Percentiles rank a stretch among this genome's conserved stretches.
phyloP scores from a whole-genome alignment of 2,113 vertebrate genomes.

The cattle (Bos taurus) region DNA sequence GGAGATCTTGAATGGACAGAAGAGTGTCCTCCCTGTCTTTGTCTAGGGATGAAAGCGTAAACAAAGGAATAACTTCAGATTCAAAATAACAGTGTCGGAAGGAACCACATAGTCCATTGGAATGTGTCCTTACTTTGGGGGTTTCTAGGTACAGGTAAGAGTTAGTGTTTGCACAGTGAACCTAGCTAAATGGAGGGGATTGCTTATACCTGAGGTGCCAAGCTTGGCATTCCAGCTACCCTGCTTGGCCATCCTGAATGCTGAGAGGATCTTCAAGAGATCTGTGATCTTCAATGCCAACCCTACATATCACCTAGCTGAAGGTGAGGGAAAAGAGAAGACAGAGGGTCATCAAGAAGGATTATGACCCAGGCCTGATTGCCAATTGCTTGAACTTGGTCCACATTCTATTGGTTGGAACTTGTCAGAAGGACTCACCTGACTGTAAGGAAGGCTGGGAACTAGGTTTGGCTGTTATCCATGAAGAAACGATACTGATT shows the following conservation, averaged over 20 bases:
- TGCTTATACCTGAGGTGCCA: not conserved
- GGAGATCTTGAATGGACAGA: not conserved
- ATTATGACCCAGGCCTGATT: not conserved
- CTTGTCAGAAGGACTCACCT: not conserved
- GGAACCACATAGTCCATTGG: not conserved
- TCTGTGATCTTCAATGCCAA: not conserved
- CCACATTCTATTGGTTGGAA: not conserved
- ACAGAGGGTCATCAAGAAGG: not conserved
- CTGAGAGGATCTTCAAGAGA: not conserved
- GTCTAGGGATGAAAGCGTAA: not conserved
- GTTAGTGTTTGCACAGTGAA: not conserved
- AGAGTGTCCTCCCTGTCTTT: not conserved
- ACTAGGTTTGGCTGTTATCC: not conserved
- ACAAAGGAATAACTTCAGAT: not conserved
- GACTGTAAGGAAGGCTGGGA: not conserved
- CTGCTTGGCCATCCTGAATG: not conserved
- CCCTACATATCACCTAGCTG: not conserved
- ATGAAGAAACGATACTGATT: not conserved
- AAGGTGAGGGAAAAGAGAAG: not conserved
- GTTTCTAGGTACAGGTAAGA: not conserved
- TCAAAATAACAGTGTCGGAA: not conserved
- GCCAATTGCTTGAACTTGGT: not conserved
- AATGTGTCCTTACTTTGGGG: not conserved
- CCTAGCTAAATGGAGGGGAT: not conserved
- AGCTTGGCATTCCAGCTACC: not conserved